phyloP scores from a whole-genome alignment of 2,888 invertebrate genomes.

The Mallateleia sp. region DNA sequence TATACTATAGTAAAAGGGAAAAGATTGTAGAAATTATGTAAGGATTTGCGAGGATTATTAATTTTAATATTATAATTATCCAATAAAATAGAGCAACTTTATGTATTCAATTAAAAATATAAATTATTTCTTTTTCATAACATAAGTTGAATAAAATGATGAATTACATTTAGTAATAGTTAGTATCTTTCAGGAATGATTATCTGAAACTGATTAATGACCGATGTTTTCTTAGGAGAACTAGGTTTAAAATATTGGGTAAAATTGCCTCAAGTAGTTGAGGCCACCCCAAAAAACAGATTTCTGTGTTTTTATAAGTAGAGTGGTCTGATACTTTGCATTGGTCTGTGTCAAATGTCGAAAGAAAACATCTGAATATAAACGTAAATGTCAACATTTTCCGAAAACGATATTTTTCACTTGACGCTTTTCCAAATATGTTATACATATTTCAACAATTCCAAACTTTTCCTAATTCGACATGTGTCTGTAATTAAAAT shows the following conservation, averaged over 20 bases:
- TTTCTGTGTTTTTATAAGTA: slow-evolving; percentile 56
- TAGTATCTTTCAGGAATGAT: slow-evolving; percentile 1
- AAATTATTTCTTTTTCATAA: no score
- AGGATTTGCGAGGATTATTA: background rate
- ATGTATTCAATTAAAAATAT: no score
- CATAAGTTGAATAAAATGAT: background rate
- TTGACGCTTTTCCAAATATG: slow-evolving; percentile 47
- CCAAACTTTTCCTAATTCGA: background rate
- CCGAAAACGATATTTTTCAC: slow-evolving; percentile 53
- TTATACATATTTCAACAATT: slow-evolving; percentile 35
- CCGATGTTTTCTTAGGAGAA: slow-evolving; percentile 42
- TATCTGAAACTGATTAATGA: slow-evolving; percentile 26
- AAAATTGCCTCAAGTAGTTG: slow-evolving; percentile 32
- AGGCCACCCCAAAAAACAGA: slow-evolving; percentile 61
- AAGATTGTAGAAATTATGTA: background rate
- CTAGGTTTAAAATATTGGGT: slow-evolving; percentile 32
- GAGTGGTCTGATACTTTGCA: slow-evolving; percentile 20
- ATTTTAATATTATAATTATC: background rate
- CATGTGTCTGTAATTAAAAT: background rate
- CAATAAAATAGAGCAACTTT: no score
- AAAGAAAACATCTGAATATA: slow-evolving; percentile 55
- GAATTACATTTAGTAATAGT: background rate
- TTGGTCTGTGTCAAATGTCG: slow-evolving; percentile 59
- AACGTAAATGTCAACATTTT: slow-evolving; percentile 46
- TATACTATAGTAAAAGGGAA: slow-evolving; percentile 20